Evolutionary conservation across 2,888 invertebrate species (phyloP).

Genomic region (Napeogenes sylphis): DNA sequence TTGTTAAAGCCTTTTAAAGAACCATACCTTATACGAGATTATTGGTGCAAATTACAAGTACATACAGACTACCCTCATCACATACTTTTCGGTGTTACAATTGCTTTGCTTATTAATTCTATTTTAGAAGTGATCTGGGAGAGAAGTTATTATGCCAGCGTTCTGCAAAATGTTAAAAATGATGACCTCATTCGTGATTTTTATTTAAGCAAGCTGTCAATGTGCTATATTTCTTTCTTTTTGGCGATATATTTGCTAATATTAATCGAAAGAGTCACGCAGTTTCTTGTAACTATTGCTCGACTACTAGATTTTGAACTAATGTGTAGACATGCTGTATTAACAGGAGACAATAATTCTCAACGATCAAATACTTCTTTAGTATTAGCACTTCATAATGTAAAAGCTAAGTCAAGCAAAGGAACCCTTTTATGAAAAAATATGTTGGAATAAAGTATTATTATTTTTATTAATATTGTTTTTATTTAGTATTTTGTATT

Average conservation of each 20-base stretch:
- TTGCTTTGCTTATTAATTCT: constrained; percentile 39
- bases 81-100: constrained; percentile 33
- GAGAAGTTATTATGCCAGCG: constrained; percentile 32
- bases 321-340: constrained; percentile 58
- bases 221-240: constrained; percentile 44
- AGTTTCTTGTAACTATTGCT: constrained; percentile 46
- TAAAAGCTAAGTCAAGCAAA: background rate
- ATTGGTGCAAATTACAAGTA: constrained; percentile 43
- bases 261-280: constrained; percentile 48
- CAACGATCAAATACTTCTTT: constrained; percentile 31
- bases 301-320: constrained; percentile 58
- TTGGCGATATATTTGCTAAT: constrained; percentile 45
- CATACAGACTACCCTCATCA: constrained; percentile 33
- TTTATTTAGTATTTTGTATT: too few relatives aligned
- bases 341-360: constrained; percentile 39
- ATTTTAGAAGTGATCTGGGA: constrained; percentile 48
- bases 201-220: constrained; percentile 42
- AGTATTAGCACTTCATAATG: constrained; percentile 14
- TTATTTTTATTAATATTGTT: too few relatives aligned
- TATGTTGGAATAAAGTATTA: too few relatives aligned
- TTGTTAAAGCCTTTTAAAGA: constrained; percentile 54
- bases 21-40: constrained; percentile 48
- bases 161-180: constrained; percentile 40
- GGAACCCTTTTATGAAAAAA: too few relatives aligned
- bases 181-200: constrained; percentile 41